These are phyloP conservation scores for Carettochelys insculpta DNA, from an alignment of 2,113 vertebrate genomes.

Conservation along the genomic window DNA sequence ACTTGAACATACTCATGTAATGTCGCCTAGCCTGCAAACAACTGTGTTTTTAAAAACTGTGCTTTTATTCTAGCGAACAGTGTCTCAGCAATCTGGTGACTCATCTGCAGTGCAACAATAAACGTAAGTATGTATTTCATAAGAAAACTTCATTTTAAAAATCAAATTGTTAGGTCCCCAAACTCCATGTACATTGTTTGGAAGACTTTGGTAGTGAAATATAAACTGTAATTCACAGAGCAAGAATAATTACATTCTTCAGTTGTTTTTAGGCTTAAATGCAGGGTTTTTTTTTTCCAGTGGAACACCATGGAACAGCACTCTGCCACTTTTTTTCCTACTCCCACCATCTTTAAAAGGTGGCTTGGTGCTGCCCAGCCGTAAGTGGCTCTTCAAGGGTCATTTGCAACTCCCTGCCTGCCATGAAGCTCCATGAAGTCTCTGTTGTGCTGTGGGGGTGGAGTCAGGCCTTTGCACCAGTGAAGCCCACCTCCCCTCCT, in stretches of 20 bases:
- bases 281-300: no score
- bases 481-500: no score
- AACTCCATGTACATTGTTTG: conserved; percentile 13
- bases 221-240: neutral
- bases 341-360: no score
- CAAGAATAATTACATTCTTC: conserved; percentile 5
- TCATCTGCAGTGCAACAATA: conserved; percentile 81
- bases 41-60: conserved; percentile 34
- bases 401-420: no score
- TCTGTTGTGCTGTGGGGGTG: no score
- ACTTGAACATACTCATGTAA: neutral
- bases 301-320: no score
- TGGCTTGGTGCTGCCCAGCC: no score
- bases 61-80: conserved; percentile 78
- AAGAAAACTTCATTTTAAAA: neutral
- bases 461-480: no score
- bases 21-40: neutral
- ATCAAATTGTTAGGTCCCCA: conserved; percentile 28
- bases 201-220: neutral
- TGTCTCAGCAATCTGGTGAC: conserved; percentile 79
- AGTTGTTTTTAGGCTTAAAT: conserved; percentile 3
- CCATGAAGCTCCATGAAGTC: no score
- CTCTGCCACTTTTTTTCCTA: no score
- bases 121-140: conserved; percentile 80
- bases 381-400: no score